These are phyloP conservation scores for Lasioglossum malachurum DNA, from an alignment of 2,888 invertebrate genomes.

Conservation along the genomic window DNA sequence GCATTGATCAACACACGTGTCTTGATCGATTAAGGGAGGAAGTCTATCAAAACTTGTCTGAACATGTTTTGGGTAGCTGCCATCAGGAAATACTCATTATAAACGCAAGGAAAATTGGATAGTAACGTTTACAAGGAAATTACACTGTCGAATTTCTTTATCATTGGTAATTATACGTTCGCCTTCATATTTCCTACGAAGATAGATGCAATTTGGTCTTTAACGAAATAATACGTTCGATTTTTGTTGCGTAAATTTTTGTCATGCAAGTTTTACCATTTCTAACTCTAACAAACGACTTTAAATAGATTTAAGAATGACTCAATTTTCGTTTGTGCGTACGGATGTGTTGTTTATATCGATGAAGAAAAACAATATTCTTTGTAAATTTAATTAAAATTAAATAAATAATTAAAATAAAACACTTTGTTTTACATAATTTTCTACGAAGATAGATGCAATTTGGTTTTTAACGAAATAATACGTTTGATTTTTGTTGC, in stretches of 20 bases:
- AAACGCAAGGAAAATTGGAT: slow-evolving; percentile 39
- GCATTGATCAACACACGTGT: slow-evolving; percentile 8
- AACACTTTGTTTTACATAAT: slow-evolving; percentile 34
- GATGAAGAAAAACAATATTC: neutral
- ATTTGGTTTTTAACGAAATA: too few species aligned
- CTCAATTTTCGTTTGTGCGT: neutral
- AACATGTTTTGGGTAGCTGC: slow-evolving; percentile 69
- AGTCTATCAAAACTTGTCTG: slow-evolving; percentile 70
- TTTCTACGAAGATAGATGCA: too few species aligned
- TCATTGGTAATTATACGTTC: slow-evolving; percentile 33
- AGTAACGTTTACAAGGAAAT: slow-evolving; percentile 5
- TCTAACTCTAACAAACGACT: neutral
- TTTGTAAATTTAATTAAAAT: too few species aligned
- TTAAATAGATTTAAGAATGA: neutral
- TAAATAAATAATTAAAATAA: too few species aligned
- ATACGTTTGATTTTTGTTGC: too few species aligned
- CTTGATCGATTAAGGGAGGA: slow-evolving; percentile 9
- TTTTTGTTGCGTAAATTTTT: slow-evolving; percentile 3
- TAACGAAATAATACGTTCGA: neutral
- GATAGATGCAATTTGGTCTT: neutral
- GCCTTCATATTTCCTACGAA: neutral
- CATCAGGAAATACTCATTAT: slow-evolving; percentile 61
- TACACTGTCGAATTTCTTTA: slow-evolving; percentile 18
- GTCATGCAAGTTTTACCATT: neutral
- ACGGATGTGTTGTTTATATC: neutral